Evolutionary conservation across 2,797 vertebrate genomes (phyloP).

Genomic region (Molothrus aeneus): DNA sequence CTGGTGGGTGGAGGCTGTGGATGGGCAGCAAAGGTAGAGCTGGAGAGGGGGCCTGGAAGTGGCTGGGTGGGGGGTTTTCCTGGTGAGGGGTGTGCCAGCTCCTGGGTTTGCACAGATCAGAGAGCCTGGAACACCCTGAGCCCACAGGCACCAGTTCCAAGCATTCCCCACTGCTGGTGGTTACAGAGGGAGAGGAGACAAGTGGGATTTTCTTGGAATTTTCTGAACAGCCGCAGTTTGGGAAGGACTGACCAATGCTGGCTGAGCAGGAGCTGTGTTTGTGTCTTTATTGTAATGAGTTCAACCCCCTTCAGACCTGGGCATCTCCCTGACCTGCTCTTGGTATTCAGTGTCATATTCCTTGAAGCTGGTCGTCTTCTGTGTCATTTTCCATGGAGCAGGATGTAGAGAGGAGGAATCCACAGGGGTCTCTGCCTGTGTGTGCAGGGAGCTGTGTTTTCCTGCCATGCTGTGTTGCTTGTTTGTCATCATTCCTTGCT

Average conservation of each 20-base stretch:
- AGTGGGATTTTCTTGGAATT: neutral
- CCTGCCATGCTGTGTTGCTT: neutral
- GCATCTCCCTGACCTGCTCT: neutral
- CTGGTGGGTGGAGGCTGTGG: neutral
- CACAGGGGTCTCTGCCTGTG: neutral
- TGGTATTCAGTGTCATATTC: neutral
- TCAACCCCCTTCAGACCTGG: neutral
- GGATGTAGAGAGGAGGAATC: neutral
- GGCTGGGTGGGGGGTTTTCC: neutral
- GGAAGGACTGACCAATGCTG: neutral
- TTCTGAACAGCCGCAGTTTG: fast-evolving
- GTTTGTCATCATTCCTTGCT: neutral
- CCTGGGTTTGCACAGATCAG: neutral
- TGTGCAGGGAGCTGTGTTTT: neutral
- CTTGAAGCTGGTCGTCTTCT: neutral
- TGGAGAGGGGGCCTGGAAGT: neutral
- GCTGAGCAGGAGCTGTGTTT: neutral
- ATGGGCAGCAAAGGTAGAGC: fast-evolving
- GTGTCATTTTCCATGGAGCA: neutral
- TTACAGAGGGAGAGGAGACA: neutral
- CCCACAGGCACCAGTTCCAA: neutral
- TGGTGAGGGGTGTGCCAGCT: neutral
- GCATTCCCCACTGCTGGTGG: neutral
- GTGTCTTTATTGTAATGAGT: neutral
- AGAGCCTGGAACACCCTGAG: neutral